Evolutionary conservation across 2,113 vertebrate genomes (phyloP).

Genomic region (Verasper variegatus): DNA sequence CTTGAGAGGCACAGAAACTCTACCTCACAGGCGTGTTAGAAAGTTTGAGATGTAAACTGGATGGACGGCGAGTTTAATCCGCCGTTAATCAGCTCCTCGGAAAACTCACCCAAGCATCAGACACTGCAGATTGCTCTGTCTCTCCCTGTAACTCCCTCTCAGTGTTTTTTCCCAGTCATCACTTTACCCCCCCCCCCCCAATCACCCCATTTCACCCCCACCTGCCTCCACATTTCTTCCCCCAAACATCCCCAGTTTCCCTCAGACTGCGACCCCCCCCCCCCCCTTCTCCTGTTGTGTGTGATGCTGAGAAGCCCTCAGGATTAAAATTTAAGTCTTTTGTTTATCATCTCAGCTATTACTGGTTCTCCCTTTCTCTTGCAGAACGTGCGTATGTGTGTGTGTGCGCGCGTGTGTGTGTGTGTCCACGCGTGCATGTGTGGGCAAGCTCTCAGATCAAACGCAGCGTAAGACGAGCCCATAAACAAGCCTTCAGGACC

Average conservation of each 20-base stretch:
- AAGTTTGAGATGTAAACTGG: constrained; percentile 82
- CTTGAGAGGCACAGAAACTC: constrained; percentile 67
- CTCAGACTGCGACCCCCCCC: constrained; percentile 9
- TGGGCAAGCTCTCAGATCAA: constrained; percentile 86
- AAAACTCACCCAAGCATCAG: constrained; percentile 93
- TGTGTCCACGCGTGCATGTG: constrained; percentile 75
- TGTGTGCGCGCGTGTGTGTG: constrained; percentile 54
- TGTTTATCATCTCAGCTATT: constrained; percentile 72
- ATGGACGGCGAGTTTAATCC: constrained; percentile 87
- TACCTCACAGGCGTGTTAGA: constrained; percentile 75
- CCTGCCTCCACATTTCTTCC: constrained; percentile 25
- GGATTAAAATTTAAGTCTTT: constrained; percentile 71
- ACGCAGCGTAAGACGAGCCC: constrained; percentile 87
- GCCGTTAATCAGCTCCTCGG: constrained; percentile 88
- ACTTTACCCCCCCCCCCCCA: constrained; percentile 34
- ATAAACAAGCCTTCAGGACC: constrained; percentile 91
- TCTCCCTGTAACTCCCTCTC: constrained; percentile 40
- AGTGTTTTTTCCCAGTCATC: constrained; percentile 52
- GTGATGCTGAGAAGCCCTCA: constrained; percentile 68
- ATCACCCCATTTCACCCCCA: constrained; percentile 53
- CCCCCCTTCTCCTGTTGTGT: constrained; percentile 49
- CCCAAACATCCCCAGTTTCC: constrained; percentile 38
- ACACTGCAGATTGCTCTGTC: constrained; percentile 87
- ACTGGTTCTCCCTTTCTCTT: constrained; percentile 31
- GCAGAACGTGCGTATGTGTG: constrained; percentile 41